A percentile compares a stretch with the other conserved stretches of the same genome.
Conservation (phyloP, 2,797 vertebrate genomes). For the Luscinia luscinia region DNA sequence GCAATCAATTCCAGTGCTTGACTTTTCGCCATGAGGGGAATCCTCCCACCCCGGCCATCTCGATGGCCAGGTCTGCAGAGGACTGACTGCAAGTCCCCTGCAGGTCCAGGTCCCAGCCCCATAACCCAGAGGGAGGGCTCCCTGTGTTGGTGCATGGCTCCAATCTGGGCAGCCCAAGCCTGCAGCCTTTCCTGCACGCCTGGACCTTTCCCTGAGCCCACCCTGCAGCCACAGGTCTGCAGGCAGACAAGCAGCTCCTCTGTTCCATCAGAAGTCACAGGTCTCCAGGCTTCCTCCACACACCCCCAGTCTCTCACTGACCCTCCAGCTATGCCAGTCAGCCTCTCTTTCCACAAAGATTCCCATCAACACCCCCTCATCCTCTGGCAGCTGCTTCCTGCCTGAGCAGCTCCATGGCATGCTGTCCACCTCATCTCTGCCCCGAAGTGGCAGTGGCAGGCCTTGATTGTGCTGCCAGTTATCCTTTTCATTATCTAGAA, state of each 20-base stretch:
- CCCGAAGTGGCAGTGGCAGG: not conserved
- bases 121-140: accelerated
- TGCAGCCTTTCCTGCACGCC: not conserved
- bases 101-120: not conserved
- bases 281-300: not conserved
- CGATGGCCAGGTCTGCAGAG: not conserved
- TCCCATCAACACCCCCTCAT: not conserved
- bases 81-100: accelerated
- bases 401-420: not conserved
- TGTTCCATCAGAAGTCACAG: not conserved
- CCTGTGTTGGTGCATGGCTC: accelerated
- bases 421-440: not conserved
- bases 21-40: not conserved
- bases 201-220: not conserved
- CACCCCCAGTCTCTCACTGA: too few species aligned
- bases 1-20: not conserved
- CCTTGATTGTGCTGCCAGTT: not conserved
- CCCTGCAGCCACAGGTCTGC: not conserved
- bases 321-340: accelerated
- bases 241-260: not conserved
- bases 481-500: not conserved
- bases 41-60: not conserved
- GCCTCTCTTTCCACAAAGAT: too few species aligned
- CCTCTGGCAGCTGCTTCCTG: not conserved
- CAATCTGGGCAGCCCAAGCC: not conserved